phyloP scores from a whole-genome alignment of 2,113 vertebrate genomes.

The Isichthys henryi region DNA sequence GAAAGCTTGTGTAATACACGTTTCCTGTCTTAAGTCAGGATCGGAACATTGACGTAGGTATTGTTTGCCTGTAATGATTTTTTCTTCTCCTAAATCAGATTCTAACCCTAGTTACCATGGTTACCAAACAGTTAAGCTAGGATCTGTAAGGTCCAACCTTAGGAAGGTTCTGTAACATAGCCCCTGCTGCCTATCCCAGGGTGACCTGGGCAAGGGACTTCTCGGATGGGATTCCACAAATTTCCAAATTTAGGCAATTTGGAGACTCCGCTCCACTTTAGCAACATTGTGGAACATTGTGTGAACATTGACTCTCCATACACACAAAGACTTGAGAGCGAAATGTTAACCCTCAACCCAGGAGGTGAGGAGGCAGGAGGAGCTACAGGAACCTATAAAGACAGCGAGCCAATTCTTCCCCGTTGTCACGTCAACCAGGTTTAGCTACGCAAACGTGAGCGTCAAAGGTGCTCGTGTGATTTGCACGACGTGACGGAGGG shows the following conservation, averaged over 20 bases:
- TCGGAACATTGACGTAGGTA: not conserved
- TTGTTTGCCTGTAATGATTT: not conserved
- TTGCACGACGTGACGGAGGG: not conserved
- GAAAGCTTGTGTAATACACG: not conserved
- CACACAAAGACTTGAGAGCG: not conserved
- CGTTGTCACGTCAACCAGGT: not conserved
- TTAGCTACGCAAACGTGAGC: not conserved
- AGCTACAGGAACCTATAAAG: not conserved
- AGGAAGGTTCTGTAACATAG: not conserved
- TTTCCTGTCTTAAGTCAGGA: not conserved
- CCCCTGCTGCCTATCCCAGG: not conserved
- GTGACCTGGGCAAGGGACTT: not conserved
- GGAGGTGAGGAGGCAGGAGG: not conserved
- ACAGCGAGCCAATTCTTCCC: not conserved
- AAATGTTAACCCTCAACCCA: not conserved
- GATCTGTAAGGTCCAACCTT: not conserved
- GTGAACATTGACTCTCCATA: not conserved
- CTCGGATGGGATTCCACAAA: not conserved
- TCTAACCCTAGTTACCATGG: not conserved
- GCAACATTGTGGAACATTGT: too few species aligned
- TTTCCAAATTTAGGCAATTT: not conserved
- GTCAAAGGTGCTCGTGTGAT: not conserved
- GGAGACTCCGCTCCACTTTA: not conserved
- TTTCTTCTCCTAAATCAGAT: not conserved
- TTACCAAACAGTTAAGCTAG: not conserved